Evolutionary conservation across 2,888 invertebrate species (phyloP).

Genomic region (Coelopa pilipes): DNA sequence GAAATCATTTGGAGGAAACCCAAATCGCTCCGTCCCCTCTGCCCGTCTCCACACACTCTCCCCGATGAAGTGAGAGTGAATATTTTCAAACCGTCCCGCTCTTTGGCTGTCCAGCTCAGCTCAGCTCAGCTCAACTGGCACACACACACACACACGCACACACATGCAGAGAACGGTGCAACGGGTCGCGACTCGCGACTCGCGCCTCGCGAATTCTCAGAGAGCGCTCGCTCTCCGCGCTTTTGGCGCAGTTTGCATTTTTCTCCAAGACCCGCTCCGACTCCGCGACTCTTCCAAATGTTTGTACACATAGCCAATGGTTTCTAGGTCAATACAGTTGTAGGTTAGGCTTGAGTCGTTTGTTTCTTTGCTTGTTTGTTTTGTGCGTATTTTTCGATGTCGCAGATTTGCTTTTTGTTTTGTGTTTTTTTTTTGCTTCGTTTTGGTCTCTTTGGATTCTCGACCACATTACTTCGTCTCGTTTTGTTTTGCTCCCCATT

Average conservation of each 20-base stretch:
- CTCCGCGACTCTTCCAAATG: no score
- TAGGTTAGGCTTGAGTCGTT: not conserved
- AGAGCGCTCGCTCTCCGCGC: not conserved
- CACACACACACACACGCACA: not conserved
- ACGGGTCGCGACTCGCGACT: not conserved
- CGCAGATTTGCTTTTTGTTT: not conserved
- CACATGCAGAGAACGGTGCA: not conserved
- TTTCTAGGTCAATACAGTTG: constrained; percentile 33
- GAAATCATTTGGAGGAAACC: constrained; percentile 8
- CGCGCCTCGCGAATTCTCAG: not conserved
- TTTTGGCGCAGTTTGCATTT: not conserved
- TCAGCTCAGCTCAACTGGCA: not conserved
- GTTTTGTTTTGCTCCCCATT: constrained; percentile 23
- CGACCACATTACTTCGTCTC: no score
- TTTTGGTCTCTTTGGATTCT: no score
- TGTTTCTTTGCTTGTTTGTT: constrained; percentile 9
- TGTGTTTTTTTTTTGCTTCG: no score
- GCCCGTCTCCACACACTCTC: no score
- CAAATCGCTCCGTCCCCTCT: not conserved
- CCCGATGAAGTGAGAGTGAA: no score
- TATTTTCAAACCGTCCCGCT: not conserved
- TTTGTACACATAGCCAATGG: not conserved
- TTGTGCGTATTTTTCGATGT: constrained; percentile 13
- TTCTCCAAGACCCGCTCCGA: constrained; percentile 9
- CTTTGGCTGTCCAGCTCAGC: not conserved